Percentiles rank a stretch among this genome's conserved stretches.
Evolutionary conservation across 1,140 invertebrate genomes (phyloP).

Genomic region (Daktulosphaira vitifoliae): DNA sequence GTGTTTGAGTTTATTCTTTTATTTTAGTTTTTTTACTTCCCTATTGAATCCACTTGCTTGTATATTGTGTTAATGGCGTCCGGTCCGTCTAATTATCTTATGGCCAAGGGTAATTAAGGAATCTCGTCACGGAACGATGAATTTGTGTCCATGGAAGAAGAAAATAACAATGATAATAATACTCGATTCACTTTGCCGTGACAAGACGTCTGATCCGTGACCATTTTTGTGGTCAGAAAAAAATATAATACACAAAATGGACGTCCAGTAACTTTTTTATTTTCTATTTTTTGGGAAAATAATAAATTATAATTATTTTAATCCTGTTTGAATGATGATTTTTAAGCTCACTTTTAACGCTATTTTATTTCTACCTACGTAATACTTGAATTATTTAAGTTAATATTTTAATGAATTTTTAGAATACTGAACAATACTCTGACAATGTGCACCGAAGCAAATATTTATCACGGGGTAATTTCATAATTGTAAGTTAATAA

Average conservation of each 20-base stretch:
- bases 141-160: constrained; percentile 28
- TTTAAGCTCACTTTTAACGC: too few species aligned
- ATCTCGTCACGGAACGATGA: constrained; percentile 23
- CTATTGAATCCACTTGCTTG: not conserved
- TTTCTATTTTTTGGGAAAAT: not conserved
- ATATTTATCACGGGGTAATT: too few species aligned
- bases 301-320: too few species aligned
- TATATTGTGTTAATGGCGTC: constrained; percentile 14
- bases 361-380: too few species aligned
- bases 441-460: too few species aligned
- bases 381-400: too few species aligned
- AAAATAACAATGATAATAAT: constrained; percentile 19
- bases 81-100: constrained; percentile 18
- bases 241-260: constrained; percentile 16
- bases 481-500: too few species aligned
- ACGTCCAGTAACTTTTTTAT: constrained; percentile 29
- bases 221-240: constrained; percentile 19
- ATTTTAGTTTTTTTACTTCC: too few species aligned
- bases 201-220: constrained; percentile 33
- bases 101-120: constrained; percentile 29
- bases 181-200: constrained; percentile 26
- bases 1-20: too few species aligned
- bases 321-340: too few species aligned
- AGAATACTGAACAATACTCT: too few species aligned
- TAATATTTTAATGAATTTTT: too few species aligned